Conservation (phyloP, 2,888 invertebrate genomes). For the Conops quadrifasciatus region DNA sequence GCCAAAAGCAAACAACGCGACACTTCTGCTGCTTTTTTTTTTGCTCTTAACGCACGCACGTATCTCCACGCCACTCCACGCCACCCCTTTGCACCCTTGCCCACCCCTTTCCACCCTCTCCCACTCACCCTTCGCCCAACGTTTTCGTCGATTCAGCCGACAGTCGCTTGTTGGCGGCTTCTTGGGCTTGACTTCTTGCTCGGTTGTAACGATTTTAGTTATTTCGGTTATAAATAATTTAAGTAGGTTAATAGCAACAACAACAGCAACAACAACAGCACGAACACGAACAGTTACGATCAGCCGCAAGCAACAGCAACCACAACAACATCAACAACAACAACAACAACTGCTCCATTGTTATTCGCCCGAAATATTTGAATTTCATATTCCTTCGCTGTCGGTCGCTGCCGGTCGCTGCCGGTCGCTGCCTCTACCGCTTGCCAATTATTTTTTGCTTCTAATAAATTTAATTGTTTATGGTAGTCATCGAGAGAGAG, state of each 20-base stretch:
- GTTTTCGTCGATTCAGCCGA: background rate
- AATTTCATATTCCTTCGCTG: slow-evolving; percentile 6
- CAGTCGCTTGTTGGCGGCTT: slow-evolving; percentile 2
- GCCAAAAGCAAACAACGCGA: too few relatives aligned
- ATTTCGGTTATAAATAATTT: slow-evolving; percentile 44
- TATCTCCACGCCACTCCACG: background rate
- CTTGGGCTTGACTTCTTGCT: slow-evolving; percentile 10
- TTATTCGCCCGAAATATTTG: background rate
- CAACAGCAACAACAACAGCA: slow-evolving; percentile 34
- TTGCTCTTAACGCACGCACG: background rate
- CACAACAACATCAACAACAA: too few relatives aligned
- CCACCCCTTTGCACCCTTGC: background rate
- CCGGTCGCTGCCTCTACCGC: background rate
- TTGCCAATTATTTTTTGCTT: slow-evolving; percentile 15
- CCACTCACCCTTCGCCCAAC: background rate
- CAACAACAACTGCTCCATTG: background rate
- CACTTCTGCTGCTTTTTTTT: too few relatives aligned
- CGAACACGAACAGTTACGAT: background rate
- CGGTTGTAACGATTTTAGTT: slow-evolving; percentile 18
- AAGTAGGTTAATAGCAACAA: slow-evolving; percentile 48
- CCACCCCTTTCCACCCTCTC: background rate
- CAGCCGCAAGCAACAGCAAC: slow-evolving; percentile 9
- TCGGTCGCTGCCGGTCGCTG: background rate
- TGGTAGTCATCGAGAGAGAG: too few relatives aligned
- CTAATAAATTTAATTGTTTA: background rate